Evolutionary conservation across 2,797 vertebrate species (phyloP).

Genomic region (Oryzias sinensis): DNA sequence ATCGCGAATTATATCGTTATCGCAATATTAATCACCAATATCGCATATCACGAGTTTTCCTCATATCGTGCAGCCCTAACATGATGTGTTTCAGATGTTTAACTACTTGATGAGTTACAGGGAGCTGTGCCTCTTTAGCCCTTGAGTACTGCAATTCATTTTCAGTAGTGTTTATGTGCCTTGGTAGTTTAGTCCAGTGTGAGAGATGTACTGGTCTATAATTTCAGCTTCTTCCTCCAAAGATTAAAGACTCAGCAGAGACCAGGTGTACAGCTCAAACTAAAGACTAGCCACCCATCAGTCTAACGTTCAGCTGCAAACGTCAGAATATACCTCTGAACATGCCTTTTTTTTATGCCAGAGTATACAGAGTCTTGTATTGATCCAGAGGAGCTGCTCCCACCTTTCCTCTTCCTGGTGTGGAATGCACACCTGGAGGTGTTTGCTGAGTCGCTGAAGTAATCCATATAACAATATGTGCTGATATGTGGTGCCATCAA

Average conservation of each 20-base stretch:
- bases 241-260: constrained; percentile 71
- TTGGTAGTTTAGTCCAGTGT: constrained; percentile 32
- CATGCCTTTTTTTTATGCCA: neutral
- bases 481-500: constrained; percentile 68
- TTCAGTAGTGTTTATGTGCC: constrained; percentile 42
- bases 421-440: constrained; percentile 81
- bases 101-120: neutral
- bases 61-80: too few species aligned
- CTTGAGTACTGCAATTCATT: constrained; percentile 42
- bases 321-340: too few species aligned
- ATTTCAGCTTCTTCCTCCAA: constrained; percentile 68
- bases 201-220: constrained; percentile 63
- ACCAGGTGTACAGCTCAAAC: constrained; percentile 73
- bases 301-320: neutral
- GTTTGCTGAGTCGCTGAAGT: constrained; percentile 71
- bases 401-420: constrained; percentile 49
- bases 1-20: too few species aligned
- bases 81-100: too few species aligned
- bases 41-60: too few species aligned
- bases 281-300: constrained; percentile 38
- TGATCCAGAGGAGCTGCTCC: constrained; percentile 61
- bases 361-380: constrained; percentile 42
- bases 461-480: constrained; percentile 72
- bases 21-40: too few species aligned
- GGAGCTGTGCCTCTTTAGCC: neutral